These are phyloP conservation scores for Tanypteryx hageni DNA, from an alignment of 2,888 invertebrate species.

Conservation along the genomic window DNA sequence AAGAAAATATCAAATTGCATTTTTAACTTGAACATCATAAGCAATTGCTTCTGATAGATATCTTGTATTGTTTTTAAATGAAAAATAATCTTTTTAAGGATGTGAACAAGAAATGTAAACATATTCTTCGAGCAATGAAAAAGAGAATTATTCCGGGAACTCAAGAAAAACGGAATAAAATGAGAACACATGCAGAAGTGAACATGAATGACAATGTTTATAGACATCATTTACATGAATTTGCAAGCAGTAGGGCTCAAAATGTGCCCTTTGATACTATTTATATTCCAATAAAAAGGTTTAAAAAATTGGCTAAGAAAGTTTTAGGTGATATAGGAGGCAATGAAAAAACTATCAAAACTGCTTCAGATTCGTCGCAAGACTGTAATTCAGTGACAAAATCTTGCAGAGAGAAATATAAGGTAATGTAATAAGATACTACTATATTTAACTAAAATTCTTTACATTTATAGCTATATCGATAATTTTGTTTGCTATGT, in stretches of 20 bases:
- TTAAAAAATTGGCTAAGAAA: slow-evolving; percentile 22
- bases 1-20: too few species aligned
- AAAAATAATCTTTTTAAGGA: not conserved
- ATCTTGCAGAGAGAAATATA: not conserved
- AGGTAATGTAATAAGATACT: not conserved
- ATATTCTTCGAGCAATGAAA: not conserved
- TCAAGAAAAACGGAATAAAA: not conserved
- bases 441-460: too few species aligned
- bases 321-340: not conserved
- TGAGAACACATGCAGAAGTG: not conserved
- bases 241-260: not conserved
- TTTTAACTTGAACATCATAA: not conserved
- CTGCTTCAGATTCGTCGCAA: not conserved
- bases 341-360: not conserved
- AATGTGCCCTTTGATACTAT: not conserved
- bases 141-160: not conserved
- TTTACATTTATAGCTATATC: too few species aligned
- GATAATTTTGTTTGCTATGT: too few species aligned
- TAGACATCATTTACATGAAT: not conserved
- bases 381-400: not conserved
- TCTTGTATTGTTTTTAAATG: not conserved
- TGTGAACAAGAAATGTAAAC: slow-evolving; percentile 22
- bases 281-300: not conserved
- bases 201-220: not conserved
- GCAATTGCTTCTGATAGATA: not conserved